These are phyloP conservation scores for Lasioglossum pauxillum DNA, from an alignment of 2,888 invertebrate genomes.

Conservation along the genomic window DNA sequence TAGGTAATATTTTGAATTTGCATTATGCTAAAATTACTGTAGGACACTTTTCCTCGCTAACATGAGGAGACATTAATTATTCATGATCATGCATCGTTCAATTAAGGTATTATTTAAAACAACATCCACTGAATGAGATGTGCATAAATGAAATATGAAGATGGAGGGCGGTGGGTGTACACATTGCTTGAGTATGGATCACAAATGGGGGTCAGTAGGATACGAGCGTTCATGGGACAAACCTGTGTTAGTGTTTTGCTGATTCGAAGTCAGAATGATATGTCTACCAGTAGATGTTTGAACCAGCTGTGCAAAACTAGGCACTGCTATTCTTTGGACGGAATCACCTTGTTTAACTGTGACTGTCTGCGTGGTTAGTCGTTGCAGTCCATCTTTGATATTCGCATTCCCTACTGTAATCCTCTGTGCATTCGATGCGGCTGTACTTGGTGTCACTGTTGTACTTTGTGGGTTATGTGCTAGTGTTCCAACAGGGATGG, in stretches of 20 bases:
- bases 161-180: conserved; percentile 23
- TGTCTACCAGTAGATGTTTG: conserved; percentile 90
- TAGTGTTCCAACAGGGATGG: conserved; percentile 85
- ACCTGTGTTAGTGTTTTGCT: conserved; percentile 82
- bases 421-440: conserved; percentile 82
- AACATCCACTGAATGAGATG: conserved; percentile 41
- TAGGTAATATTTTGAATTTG: neutral
- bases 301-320: conserved; percentile 88
- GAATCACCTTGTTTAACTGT: conserved; percentile 83
- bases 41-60: conserved; percentile 10
- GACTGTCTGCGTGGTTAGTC: conserved; percentile 80
- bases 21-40: neutral
- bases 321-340: conserved; percentile 82
- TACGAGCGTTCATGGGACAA: conserved; percentile 65
- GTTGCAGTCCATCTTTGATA: conserved; percentile 79
- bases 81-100: conserved; percentile 31
- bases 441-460: conserved; percentile 75
- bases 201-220: conserved; percentile 60
- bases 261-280: conserved; percentile 87
- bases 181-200: conserved; percentile 23
- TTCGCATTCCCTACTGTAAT: conserved; percentile 81
- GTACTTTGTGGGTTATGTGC: conserved; percentile 79
- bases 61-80: conserved; percentile 34
- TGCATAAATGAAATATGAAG: conserved; percentile 43
- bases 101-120: conserved; percentile 29